phyloP scores from a whole-genome alignment of 2,113 vertebrate genomes.

The Pogonocichla stellata region DNA sequence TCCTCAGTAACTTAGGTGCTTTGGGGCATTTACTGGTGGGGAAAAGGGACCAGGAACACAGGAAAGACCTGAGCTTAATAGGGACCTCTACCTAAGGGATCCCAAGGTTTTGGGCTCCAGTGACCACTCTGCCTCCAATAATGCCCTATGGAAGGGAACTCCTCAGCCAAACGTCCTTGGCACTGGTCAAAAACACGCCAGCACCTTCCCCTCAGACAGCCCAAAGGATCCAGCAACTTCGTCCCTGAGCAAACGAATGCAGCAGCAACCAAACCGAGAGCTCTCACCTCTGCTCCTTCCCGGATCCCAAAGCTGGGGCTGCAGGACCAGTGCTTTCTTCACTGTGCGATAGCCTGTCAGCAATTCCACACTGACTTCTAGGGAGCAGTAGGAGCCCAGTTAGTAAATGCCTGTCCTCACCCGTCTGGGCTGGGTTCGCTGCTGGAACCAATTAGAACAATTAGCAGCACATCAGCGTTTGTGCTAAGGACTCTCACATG shows the following conservation, averaged over 20 bases:
- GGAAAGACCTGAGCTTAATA: fast-evolving
- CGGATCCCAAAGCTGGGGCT: neutral
- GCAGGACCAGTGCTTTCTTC: fast-evolving
- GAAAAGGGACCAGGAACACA: neutral
- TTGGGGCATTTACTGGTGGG: neutral
- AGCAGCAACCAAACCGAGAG: neutral
- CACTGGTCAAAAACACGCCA: fast-evolving
- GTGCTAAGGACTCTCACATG: neutral
- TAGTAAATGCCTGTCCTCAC: neutral
- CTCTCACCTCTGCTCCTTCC: neutral
- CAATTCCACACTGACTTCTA: neutral
- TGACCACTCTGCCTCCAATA: no score
- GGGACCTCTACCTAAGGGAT: neutral
- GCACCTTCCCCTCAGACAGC: neutral
- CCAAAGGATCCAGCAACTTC: neutral
- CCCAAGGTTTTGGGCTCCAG: neutral
- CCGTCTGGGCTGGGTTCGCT: neutral
- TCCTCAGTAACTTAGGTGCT: neutral
- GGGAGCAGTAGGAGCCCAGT: neutral
- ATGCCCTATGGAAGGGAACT: fast-evolving
- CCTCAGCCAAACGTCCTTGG: fast-evolving
- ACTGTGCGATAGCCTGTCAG: fast-evolving
- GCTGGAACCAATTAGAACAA: constrained; percentile 12
- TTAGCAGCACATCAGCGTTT: neutral
- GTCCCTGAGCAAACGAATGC: fast-evolving